Conservation (phyloP, 2,113 vertebrate species). For the Australoheros scitulus region DNA sequence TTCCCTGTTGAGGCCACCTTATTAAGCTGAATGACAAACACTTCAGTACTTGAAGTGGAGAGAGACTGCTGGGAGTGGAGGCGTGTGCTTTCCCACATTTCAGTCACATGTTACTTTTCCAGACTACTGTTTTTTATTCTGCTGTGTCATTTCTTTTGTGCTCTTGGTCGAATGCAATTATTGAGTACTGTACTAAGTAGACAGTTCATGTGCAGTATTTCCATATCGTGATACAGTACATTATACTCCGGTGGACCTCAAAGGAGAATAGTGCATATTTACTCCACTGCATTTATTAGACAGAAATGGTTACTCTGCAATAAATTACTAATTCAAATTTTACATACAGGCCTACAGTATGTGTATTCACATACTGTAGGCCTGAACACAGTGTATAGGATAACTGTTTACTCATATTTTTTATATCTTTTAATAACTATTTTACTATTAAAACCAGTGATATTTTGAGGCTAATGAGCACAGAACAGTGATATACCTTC, state of each 20-base stretch:
- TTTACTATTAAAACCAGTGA: not conserved
- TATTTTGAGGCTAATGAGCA: not conserved
- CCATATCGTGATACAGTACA: not conserved
- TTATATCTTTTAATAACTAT: not conserved
- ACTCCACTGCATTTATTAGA: not conserved
- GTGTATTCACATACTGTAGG: not conserved
- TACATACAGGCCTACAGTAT: not conserved
- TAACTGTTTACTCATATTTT: not conserved
- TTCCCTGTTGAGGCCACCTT: conserved; percentile 60
- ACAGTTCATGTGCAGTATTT: not conserved
- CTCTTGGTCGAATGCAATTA: not conserved
- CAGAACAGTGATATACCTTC: not conserved
- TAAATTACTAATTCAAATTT: not conserved
- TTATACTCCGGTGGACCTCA: not conserved
- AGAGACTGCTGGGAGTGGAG: conserved; percentile 40
- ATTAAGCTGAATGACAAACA: conserved; percentile 69
- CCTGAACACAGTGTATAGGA: not conserved
- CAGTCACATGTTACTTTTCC: conserved; percentile 55
- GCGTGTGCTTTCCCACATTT: conserved; percentile 43
- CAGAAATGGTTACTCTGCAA: not conserved
- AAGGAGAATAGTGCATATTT: not conserved
- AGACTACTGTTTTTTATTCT: conserved; percentile 35
- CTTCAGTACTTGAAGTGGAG: conserved; percentile 58
- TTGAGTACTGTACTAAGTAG: not conserved
- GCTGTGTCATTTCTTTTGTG: conserved; percentile 1